A percentile compares a stretch with the other conserved stretches of the same genome.
These are phyloP conservation scores for Hydrozoanthus tunicans DNA, from an alignment of 64 coral and sea anemone genomes.

Conservation along the genomic window DNA sequence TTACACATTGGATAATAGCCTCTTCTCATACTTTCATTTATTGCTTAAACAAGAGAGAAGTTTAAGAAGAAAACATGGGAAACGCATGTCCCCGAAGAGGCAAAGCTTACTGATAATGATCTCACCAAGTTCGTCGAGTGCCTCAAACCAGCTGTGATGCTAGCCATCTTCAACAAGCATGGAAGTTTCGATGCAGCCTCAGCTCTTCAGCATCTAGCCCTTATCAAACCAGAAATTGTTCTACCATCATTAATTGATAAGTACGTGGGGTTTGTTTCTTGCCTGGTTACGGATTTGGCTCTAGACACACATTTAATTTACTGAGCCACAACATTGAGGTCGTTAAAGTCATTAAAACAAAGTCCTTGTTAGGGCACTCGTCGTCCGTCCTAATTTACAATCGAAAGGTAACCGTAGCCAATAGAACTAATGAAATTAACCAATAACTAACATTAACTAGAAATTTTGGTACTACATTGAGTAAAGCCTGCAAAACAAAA, in stretches of 20 bases:
- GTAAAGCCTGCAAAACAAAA: no score
- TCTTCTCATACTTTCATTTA: not conserved
- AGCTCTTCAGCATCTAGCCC: slow-evolving; percentile 84
- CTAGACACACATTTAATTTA: no score
- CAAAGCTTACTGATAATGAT: slow-evolving; percentile 77
- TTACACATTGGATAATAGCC: no score
- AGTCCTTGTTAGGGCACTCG: no score
- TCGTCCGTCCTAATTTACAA: no score
- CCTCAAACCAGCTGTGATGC: slow-evolving; percentile 92
- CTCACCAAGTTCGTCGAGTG: slow-evolving; percentile 92
- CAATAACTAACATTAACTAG: no score
- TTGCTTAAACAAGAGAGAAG: slow-evolving; percentile 69
- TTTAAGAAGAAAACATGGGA: slow-evolving; percentile 78
- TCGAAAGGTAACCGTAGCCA: no score
- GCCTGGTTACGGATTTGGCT: not conserved
- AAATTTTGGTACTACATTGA: no score
- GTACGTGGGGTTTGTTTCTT: slow-evolving; percentile 42
- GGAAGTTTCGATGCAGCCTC: slow-evolving; percentile 97
- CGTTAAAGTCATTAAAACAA: no score
- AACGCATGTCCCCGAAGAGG: slow-evolving; percentile 67
- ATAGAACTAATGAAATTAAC: no score
- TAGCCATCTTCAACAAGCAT: slow-evolving; percentile 94
- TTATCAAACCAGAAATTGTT: slow-evolving; percentile 95
- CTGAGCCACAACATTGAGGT: no score
- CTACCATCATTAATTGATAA: slow-evolving; percentile 91